Evolutionary conservation across 2,113 vertebrate genomes (phyloP).

Genomic region (Alligator sinensis): DNA sequence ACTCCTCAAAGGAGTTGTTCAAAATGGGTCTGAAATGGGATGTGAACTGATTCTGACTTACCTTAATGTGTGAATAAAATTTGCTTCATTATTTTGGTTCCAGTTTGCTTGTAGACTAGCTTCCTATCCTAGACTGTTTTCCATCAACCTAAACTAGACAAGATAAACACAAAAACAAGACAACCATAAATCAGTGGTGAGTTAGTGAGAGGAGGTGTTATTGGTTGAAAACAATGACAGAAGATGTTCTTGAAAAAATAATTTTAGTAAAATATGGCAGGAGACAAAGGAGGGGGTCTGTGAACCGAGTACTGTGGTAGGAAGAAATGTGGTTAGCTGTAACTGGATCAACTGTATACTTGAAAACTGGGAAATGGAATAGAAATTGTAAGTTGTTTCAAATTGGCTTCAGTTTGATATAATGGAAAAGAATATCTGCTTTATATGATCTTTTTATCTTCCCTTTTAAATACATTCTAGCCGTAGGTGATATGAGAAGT

Average conservation of each 20-base stretch:
- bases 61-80: not conserved
- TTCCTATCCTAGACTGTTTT: not conserved
- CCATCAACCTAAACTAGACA: not conserved
- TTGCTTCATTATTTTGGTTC: not conserved
- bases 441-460: not conserved
- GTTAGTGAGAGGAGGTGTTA: rapidly evolving
- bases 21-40: not conserved
- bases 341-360: not conserved
- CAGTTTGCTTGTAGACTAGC: not conserved
- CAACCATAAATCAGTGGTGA: not conserved
- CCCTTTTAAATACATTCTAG: not conserved
- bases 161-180: not conserved
- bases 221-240: not conserved
- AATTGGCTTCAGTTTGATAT: not conserved
- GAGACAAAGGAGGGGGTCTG: not conserved
- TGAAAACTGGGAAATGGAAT: not conserved
- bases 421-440: not conserved
- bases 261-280: too few species aligned
- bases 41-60: not conserved
- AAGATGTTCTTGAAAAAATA: too few species aligned
- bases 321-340: not conserved
- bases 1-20: not conserved
- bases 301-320: not conserved
- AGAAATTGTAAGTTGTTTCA: not conserved
- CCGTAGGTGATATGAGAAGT: not conserved